Evolutionary conservation across 2,113 vertebrate genomes (phyloP), one percentile per base, ranked within the genome.

Genomic region (Sebastes fasciatus): DNA sequence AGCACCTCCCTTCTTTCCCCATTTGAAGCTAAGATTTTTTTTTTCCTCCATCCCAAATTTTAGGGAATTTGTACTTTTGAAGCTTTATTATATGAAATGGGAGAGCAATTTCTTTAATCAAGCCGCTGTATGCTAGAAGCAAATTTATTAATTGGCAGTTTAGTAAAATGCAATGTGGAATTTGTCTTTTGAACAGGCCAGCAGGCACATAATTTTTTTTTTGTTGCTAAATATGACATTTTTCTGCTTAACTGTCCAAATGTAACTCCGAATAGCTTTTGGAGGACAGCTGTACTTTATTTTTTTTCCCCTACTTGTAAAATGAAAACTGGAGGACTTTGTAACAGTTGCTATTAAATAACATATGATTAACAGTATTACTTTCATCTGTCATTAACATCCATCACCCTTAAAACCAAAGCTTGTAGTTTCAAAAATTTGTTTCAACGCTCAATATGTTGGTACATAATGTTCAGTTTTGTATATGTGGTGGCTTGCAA

Each of bases 341-440:
- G 60, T 75, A 78, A 88, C 62, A 61, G 82, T 83, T 88, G 82
- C 82, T 82, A 92, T 84, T 94, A 92, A 93, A 94, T 83, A 74
- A 69, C 54, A 62, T 55, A 40, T 84, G 54, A 74, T 55, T 65
- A 80, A 70, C 43, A 19, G 9, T 76, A 1, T 58, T 8, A 0
- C 2, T 74, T 45, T 45, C 3, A 0, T 54, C 23, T 57, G 8
- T 69, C 9, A 14, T 1, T 54, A 9, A 5, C 16, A 60, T 40
- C 12, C 5, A n/a, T 40, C 17, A 13, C 51, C n/a, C 3, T 63
- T 54, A 8, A 42, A 82, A 23, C 6, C 3, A 9, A 4, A 34
- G 11, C 0, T 10, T 6, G 34, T 34, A 34, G 3, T 34, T 34
- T 34, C 34, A 34, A 34, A 34, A 34, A 34, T 34, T 34, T 4